Percentiles rank a stretch among this genome's conserved stretches.
These are phyloP conservation scores for Unio pictorum DNA, from an alignment of 2,888 invertebrate genomes.

Conservation along the genomic window DNA sequence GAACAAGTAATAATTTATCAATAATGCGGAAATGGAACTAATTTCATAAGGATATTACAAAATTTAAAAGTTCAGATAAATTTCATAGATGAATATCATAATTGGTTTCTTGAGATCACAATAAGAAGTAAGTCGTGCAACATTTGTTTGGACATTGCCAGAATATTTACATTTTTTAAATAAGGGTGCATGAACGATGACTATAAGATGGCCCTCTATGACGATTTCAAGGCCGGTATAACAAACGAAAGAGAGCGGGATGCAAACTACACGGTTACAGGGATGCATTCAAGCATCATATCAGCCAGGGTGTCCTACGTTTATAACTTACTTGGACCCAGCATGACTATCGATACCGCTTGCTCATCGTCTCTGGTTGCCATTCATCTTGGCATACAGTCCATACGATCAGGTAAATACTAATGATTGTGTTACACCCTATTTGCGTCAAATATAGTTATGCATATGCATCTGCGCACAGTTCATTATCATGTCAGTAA, in stretches of 20 bases:
- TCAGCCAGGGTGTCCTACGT: slow-evolving; percentile 48
- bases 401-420: slow-evolving; percentile 6
- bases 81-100: no score
- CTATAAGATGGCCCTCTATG: slow-evolving; percentile 10
- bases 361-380: slow-evolving; percentile 50
- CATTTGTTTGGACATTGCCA: not conserved
- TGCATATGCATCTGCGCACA: no score
- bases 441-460: no score
- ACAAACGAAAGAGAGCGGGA: not conserved
- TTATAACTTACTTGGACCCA: slow-evolving; percentile 49
- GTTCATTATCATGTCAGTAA: no score
- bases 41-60: no score
- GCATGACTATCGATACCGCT: slow-evolving; percentile 51
- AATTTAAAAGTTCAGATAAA: no score
- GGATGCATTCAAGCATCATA: slow-evolving; percentile 37
- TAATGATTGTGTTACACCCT: no score
- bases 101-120: no score
- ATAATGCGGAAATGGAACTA: no score
- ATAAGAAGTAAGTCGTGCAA: no score
- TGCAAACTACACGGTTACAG: slow-evolving; percentile 41
- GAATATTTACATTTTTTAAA: not conserved
- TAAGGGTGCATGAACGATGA: slow-evolving; percentile 44
- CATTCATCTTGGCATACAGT: slow-evolving; percentile 53
- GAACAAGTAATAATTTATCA: no score
- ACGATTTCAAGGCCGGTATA: not conserved